Evolutionary conservation across 2,113 vertebrate species (phyloP).

Genomic region (Himantopus leucocephalus): DNA sequence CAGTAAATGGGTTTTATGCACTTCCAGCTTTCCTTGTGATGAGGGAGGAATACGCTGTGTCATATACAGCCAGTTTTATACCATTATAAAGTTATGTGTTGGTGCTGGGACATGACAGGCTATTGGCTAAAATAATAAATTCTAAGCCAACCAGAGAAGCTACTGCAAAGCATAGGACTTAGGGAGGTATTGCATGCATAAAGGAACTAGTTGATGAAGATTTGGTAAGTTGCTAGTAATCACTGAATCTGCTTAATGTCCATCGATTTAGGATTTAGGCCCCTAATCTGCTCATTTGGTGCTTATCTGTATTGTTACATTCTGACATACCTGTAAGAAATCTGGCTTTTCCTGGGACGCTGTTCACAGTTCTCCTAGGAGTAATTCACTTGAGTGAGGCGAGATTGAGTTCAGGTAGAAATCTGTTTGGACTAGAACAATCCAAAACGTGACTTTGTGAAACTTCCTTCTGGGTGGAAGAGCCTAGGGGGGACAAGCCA

Average conservation of each 20-base stretch:
- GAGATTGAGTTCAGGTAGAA: not conserved
- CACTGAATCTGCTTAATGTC: not conserved
- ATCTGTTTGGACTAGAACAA: not conserved
- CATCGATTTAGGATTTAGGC: not conserved
- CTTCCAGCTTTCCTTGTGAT: not conserved
- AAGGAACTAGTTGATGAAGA: not conserved
- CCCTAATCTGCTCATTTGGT: not conserved
- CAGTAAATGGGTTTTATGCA: not conserved
- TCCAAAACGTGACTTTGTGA: not conserved
- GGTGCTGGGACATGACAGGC: not conserved
- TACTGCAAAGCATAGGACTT: not conserved
- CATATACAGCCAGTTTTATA: not conserved
- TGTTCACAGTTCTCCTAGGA: not conserved
- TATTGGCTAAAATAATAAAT: not conserved
- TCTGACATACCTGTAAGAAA: not conserved
- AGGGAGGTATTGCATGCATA: not conserved
- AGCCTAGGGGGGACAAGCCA: fast-evolving
- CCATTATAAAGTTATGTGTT: fast-evolving
- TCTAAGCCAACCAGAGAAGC: not conserved
- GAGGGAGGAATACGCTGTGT: not conserved
- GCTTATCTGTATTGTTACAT: not conserved
- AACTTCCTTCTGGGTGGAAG: not conserved
- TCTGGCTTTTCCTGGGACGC: not conserved
- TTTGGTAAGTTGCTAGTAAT: not conserved
- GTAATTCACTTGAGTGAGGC: not conserved